Percentiles rank a stretch among this genome's conserved stretches.
Conservation (phyloP, 1,140 invertebrate genomes). For the Brachionus plicatilis region DNA sequence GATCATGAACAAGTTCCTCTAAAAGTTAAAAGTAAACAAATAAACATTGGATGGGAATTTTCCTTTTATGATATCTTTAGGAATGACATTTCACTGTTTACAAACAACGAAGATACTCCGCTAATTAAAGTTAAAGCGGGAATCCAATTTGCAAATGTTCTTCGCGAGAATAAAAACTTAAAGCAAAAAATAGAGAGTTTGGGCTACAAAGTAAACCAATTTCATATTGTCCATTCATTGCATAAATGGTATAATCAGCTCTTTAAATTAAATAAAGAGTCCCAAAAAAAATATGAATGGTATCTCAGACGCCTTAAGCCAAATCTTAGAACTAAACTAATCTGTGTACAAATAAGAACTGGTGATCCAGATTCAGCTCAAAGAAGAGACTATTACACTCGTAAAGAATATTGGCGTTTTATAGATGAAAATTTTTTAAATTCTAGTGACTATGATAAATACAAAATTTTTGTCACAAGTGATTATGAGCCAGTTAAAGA, state of each 20-base stretch:
- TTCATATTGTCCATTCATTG: neutral
- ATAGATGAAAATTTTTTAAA: neutral
- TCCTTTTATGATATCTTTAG: neutral
- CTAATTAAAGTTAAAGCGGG: neutral
- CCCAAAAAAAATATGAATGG: neutral
- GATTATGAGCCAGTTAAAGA: neutral
- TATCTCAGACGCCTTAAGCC: neutral
- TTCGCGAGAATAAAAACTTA: neutral
- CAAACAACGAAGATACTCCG: neutral
- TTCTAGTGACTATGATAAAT: neutral
- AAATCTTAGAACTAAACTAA: neutral
- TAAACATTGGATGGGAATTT: neutral
- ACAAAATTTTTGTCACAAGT: constrained; percentile 10
- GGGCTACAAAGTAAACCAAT: neutral
- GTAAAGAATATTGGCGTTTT: neutral
- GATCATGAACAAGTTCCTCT: neutral
- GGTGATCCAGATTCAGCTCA: neutral
- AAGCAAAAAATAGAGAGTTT: neutral
- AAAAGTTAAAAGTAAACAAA: neutral
- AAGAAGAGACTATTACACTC: neutral
- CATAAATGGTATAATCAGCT: constrained; percentile 3
- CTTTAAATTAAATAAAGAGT: neutral
- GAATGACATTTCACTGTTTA: neutral
- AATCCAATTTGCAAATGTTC: neutral
- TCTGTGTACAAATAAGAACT: neutral